Percentiles rank a stretch among this genome's conserved stretches.
phyloP scores from a whole-genome alignment of 2,113 vertebrate species.

The Steatornis caripensis region DNA sequence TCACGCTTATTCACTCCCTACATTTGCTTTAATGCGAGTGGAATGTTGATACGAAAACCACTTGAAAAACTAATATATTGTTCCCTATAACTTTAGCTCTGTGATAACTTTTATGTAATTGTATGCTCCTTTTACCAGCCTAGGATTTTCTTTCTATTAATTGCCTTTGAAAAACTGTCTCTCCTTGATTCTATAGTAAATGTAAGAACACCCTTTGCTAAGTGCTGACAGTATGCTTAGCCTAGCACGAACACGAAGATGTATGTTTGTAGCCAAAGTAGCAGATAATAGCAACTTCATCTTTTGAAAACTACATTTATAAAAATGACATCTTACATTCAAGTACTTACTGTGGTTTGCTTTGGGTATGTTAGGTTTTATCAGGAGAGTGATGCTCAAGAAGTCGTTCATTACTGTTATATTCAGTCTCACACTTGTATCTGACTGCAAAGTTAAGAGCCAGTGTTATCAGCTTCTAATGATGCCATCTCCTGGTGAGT shows the following conservation, averaged over 20 bases:
- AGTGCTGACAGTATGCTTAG: not conserved
- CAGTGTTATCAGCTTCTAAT: not conserved
- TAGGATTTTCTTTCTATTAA: not conserved
- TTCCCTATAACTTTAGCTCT: not conserved
- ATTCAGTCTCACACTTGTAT: not conserved
- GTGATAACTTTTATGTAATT: not conserved
- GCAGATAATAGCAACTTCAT: not conserved
- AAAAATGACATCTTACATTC: not conserved
- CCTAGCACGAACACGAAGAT: too few species aligned
- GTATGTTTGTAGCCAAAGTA: not conserved
- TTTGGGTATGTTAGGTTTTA: not conserved
- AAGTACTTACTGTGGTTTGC: not conserved
- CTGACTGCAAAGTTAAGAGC: not conserved
- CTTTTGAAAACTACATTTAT: not conserved
- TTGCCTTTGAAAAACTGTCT: not conserved
- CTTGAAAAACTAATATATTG: not conserved
- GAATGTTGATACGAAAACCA: not conserved
- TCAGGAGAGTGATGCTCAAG: not conserved
- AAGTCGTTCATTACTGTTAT: not conserved
- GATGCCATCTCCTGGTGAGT: constrained; percentile 40
- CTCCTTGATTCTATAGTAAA: not conserved
- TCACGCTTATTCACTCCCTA: not conserved
- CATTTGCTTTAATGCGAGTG: not conserved
- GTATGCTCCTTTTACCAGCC: not conserved
- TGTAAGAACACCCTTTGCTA: not conserved